Conservation (phyloP, 2,797 vertebrate species). For the Microctenopoma stevenorrisi region DNA sequence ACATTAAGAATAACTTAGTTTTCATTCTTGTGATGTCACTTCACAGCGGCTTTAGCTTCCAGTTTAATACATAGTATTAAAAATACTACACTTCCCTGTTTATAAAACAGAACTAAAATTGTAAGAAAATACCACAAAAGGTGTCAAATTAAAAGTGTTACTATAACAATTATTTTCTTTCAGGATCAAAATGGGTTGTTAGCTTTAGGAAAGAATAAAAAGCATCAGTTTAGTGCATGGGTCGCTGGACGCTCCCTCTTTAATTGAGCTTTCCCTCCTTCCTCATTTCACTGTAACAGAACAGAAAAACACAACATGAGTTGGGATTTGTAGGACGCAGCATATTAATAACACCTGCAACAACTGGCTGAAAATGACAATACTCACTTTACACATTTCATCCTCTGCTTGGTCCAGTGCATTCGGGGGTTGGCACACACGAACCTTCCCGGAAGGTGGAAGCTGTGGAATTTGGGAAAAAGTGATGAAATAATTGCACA, state of each 20-base stretch:
- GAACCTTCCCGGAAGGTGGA: constrained; percentile 45
- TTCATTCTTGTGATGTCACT: too few species aligned
- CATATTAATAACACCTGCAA: not conserved
- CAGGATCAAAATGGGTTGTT: not conserved
- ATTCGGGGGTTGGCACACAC: constrained; percentile 71
- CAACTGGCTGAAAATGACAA: not conserved
- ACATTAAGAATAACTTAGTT: too few species aligned
- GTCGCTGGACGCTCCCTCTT: fast-evolving
- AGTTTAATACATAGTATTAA: constrained; percentile 24
- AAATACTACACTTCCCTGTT: constrained; percentile 68
- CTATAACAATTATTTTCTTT: not conserved
- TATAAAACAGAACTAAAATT: constrained; percentile 68
- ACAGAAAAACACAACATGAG: not conserved
- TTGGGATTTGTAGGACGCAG: not conserved
- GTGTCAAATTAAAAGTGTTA: not conserved
- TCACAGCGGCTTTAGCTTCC: too few species aligned
- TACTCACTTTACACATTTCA: constrained; percentile 70
- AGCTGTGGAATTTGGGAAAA: constrained; percentile 59
- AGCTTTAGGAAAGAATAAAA: too few species aligned
- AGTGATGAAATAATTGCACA: not conserved
- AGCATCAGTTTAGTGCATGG: too few species aligned
- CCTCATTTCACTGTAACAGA: constrained; percentile 30
- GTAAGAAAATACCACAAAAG: not conserved
- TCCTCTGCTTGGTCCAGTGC: constrained; percentile 27
- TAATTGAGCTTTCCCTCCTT: fast-evolving